These are phyloP conservation scores for Heliconius sara DNA, from an alignment of 2,888 invertebrate genomes.

Conservation along the genomic window DNA sequence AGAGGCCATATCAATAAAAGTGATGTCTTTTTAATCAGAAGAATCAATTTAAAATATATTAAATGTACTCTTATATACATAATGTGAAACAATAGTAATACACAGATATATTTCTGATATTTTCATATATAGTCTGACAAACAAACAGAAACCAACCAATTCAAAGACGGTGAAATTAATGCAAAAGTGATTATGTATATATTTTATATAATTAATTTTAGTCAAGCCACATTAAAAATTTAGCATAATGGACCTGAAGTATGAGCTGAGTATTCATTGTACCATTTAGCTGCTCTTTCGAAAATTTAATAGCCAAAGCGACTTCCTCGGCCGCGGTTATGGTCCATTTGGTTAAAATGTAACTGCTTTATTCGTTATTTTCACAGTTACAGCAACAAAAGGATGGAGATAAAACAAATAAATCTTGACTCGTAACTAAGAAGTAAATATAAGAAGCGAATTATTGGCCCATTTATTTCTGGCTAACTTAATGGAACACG, in stretches of 20 bases:
- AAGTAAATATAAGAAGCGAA: slow-evolving; percentile 59
- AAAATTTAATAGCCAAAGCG: slow-evolving; percentile 57
- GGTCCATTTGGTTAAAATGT: slow-evolving; percentile 70
- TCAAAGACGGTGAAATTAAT: no score
- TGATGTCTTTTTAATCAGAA: no score
- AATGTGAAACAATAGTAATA: no score
- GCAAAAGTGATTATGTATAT: not conserved
- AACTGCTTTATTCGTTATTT: slow-evolving; percentile 68
- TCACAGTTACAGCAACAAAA: slow-evolving; percentile 66
- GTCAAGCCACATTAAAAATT: slow-evolving; percentile 22
- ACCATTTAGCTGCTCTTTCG: slow-evolving; percentile 47
- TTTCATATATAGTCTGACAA: no score
- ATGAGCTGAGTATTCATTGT: slow-evolving; percentile 32
- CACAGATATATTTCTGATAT: no score
- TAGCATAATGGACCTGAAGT: slow-evolving; percentile 33
- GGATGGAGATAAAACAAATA: slow-evolving; percentile 73
- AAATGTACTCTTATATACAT: no score
- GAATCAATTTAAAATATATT: no score
- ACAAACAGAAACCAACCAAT: no score
- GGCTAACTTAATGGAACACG: slow-evolving; percentile 54
- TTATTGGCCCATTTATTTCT: slow-evolving; percentile 54
- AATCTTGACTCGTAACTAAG: slow-evolving; percentile 62
- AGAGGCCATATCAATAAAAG: no score
- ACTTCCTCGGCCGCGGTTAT: slow-evolving; percentile 62
- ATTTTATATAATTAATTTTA: slow-evolving; percentile 10